Evolutionary conservation across 1,140 invertebrate species (phyloP), one percentile per base, ranked within the genome.

Genomic region (Drosophila kanapiae): DNA sequence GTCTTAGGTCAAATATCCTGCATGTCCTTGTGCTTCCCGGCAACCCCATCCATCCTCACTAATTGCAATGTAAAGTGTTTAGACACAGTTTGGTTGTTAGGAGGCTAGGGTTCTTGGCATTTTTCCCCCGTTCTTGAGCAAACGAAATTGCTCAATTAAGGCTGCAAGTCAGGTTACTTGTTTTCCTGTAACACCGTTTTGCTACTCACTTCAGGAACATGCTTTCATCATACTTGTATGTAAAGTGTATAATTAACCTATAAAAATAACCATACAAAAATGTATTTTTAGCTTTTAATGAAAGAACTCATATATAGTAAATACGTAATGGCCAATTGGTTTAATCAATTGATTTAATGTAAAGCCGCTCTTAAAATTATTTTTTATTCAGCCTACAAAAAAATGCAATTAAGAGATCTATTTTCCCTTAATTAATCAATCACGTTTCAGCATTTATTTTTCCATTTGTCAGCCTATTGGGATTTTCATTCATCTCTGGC

Each of bases 31-130:
- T 38, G 11, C 38, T 29, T 2, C 18, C 54, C n/a, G 16, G 31
- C 7, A 42, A 56, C 37, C 53, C 40, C 60, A 54, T 27, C 49
- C 60, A 47, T 48, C 33, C 59, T 58, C 38, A 56, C 56, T 84
- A 84, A 84, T 84, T 84, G 82, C 77, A 84, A 80, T 85, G 82
- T 78, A 78, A 84, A 84, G 77, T 80, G 77, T 78, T 85, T 80
- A 67, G 77, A 69, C 74, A 74, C 82, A 80, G 70, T 85, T 85
- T 81, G 63, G 65, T 61, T 80, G 71, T 59, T 65, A 27, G 49
- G 51, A 64, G 62, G 59, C 81, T 51, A 8, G 8, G 33, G 9
- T 27, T 38, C 33, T 10, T 13, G 10, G 23, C 38, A 16, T 23
- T 54, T 57, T 33, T 31, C 48, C 6, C 16, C 43, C 18, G 23